Evolutionary conservation across 1,140 invertebrate genomes (phyloP), one percentile per base, ranked within the genome.

Genomic region (Spodoptera frugiperda): DNA sequence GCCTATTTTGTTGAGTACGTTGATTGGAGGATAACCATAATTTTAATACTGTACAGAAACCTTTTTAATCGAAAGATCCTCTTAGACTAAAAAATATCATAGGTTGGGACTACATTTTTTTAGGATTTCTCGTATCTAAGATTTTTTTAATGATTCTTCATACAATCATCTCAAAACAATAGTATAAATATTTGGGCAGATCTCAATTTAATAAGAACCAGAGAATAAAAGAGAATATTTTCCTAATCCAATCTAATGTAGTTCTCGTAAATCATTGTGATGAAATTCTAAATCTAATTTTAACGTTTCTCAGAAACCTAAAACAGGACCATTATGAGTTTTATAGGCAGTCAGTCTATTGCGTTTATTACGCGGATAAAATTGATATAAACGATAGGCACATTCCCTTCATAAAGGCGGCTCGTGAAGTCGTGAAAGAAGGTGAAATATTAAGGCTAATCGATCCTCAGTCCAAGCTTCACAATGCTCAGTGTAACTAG

Each of bases 381-480:
- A 57, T 57, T 57, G 55, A 57, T 33, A 57, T 33, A 57, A 57
- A 57, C 55, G 55, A 57, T 57, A 57, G 21, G 55, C 12, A 33
- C 1, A 8, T 30, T 57, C 55, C 55, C 25, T 57, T 33, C 25
- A n/a, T 25, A 57, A 57, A 57, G 12, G 17, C 17, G 17, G 51
- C 1, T 21, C 17, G 17, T 19, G 51, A 21, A 3, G 9, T 21
- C 17, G 17, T 19, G 51, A 21, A 2, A 9, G 15, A 21, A 54
- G 19, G 33, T 39, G 51, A 17, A 54, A 54, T 54, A 19, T 54
- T 54, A 17, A 11, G 17, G 51, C 9, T 19, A 54, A 54, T 54
- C 15, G 51, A 19, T 21, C 15, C 8, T 54, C 51, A 54, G 11
- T 9, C 15, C 6, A 53, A 53, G 4, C 6, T 19, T 21, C 4